Percentiles rank a stretch among this genome's conserved stretches.
These are phyloP conservation scores for Natator depressus DNA, from an alignment of 2,113 vertebrate species.

Conservation along the genomic window DNA sequence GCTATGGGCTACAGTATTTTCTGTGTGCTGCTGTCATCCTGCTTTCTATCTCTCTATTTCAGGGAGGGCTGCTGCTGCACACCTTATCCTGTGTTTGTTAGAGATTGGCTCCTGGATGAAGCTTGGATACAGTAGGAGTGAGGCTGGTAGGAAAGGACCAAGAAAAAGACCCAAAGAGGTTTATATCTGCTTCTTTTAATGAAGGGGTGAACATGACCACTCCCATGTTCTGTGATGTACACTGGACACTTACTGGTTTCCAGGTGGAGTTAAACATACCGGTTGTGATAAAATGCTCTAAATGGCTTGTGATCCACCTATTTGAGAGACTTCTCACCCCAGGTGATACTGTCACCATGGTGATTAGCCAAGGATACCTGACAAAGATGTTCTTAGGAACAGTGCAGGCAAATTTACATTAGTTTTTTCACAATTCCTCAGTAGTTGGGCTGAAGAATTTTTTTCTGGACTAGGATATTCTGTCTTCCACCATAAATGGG, in stretches of 20 bases:
- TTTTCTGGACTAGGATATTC: not conserved
- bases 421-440: not conserved
- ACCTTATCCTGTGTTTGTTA: not conserved
- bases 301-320: not conserved
- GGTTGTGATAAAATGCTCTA: not conserved
- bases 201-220: fast-evolving
- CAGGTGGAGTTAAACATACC: not conserved
- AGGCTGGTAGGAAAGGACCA: not conserved
- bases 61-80: not conserved
- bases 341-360: not conserved
- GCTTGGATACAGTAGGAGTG: not conserved
- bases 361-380: not conserved
- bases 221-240: not conserved
- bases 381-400: not conserved
- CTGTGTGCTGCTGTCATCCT: not conserved
- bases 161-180: not conserved
- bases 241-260: not conserved
- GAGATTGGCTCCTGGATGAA: not conserved
- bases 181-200: not conserved
- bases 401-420: not conserved
- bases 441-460: not conserved
- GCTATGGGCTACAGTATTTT: not conserved
- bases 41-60: constrained; percentile 32
- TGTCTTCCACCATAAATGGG: not conserved
- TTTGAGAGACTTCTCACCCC: not conserved